Evolutionary conservation across 1,140 invertebrate species (phyloP), one percentile per base, ranked within the genome.

Genomic region (roundworm (Caenorhabditis elegans)): DNA sequence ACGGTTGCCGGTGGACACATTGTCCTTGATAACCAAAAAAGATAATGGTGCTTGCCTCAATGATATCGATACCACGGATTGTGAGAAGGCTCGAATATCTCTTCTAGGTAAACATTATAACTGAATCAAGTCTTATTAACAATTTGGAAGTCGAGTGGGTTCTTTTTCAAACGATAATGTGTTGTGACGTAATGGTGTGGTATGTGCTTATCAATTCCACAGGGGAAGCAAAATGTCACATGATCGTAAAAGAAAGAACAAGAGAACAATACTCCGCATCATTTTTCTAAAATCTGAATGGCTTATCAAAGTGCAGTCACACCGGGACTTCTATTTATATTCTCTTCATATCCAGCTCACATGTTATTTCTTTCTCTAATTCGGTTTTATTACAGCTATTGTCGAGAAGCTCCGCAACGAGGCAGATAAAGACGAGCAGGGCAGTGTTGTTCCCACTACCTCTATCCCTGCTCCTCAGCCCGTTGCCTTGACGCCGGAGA

Each of bases 1-100:
- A 93, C 97, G 97, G 91, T 90, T 98, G 81, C 96, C 96, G 0
- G 94, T 95, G 88, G 94, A 94, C 76, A 96, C 98, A 91, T 86
- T 98, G 82, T 95, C 97, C 17, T 96, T 99, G 5, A 97, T 99
- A 90, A 97, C 96, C n/a, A 65, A 55, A n/a, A 84, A 82, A 39
- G 83, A 84, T 26, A 85, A 85, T 36, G 78, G 83, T n/a, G 76
- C 78, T 8, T 85, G 82, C 28, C 43, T 85, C 46, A 85, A 85
- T 49, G 84, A 85, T 13, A 43, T 85, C 0, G 84, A 85, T 53
- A 85, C 84, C 13, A 85, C 83, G 22, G 83, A 84, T 47, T 85
- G 84, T 39, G 83, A 84, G 19, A 80, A 60, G 19, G 84, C 84
- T 19, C 53, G 83, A 5, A 76, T 34, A 1, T 75, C 55, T 15